Base-by-base conservation (phyloP, 2,888 invertebrate genomes). In the Branchipolynoe longqiensis region DNA sequence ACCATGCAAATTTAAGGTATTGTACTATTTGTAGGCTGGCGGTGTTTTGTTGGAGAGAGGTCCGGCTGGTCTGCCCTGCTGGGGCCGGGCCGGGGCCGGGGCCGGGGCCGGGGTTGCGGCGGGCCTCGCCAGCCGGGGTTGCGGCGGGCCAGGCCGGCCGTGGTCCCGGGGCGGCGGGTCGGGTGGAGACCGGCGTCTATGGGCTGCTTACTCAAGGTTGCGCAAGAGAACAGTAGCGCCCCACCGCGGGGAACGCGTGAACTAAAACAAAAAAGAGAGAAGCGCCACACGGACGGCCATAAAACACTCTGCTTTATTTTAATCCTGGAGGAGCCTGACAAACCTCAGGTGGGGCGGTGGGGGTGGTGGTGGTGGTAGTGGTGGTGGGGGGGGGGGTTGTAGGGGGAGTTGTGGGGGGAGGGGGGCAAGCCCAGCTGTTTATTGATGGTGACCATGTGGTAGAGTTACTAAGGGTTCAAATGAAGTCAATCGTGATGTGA, bases 141-240 rank as follows among this genome's bases (percentile, higher is more conserved):
- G 25, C 14, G 3, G 3, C 31, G 25, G 25, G 28, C 25, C 62
- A 2, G 69, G 4, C 14, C 69, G 69, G 69, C 69, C 69, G n/a
- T n/a, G n/a, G n/a, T n/a, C n/a, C n/a, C n/a, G n/a, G n/a, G n/a
- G n/a, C n/a, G n/a, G n/a, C n/a, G n/a, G n/a, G n/a, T n/a, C n/a
- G n/a, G n/a, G n/a, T n/a, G n/a, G n/a, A 69, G 18, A 12, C 0
- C 36, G 22, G 36, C 0, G 18, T 14, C 22, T 18, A 1, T 0
- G n/a, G 69, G 69, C 38, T 38, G 36, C 38, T 69, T 69, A 69
- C 69, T n/a, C 69, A 69, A 69, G 69, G 69, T 69, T 69, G 69
- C 38, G 69, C 78, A 78, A 41, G 78, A 78, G 48, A 78, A 78
- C 78, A 48, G 78, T 28, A 41, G 78, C 54, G 78, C 41, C 78